Conservation (phyloP, 2,888 invertebrate genomes). For the Schizotus pectinicornis region DNA sequence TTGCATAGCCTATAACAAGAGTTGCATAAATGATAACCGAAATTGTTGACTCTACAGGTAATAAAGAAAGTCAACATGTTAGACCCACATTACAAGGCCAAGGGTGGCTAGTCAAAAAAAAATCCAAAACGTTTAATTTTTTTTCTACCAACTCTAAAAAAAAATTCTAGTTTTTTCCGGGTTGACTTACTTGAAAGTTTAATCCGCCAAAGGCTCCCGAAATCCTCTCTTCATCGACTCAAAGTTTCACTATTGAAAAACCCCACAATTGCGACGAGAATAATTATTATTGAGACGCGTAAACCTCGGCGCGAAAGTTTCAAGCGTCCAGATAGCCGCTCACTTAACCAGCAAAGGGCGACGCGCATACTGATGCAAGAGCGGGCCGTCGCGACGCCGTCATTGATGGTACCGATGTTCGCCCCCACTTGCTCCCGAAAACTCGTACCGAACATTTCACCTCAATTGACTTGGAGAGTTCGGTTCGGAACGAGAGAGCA, state of each 20-base stretch:
- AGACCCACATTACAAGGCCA: too few relatives aligned
- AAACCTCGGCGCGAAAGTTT: not conserved
- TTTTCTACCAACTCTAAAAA: not conserved
- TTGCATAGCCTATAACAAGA: too few relatives aligned
- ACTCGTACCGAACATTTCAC: too few relatives aligned
- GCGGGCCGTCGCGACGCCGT: slow-evolving; percentile 23
- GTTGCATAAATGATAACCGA: too few relatives aligned
- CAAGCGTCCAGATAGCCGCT: not conserved
- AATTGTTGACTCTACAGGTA: too few relatives aligned
- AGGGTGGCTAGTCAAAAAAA: not conserved
- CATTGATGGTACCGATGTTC: slow-evolving; percentile 18
- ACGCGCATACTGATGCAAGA: slow-evolving; percentile 29
- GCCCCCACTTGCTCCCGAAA: slow-evolving; percentile 12
- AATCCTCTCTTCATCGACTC: not conserved
- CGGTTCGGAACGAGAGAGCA: too few relatives aligned
- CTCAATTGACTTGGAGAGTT: too few relatives aligned
- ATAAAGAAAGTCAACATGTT: too few relatives aligned
- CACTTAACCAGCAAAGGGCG: slow-evolving; percentile 16
- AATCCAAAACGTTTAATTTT: not conserved
- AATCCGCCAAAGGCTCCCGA: not conserved
- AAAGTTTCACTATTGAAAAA: not conserved
- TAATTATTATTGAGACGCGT: not conserved
- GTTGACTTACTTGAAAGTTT: not conserved
- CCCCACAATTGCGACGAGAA: not conserved
- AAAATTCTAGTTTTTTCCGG: not conserved